A percentile compares a stretch with the other conserved stretches of the same genome.
These are phyloP conservation scores for Mactromeris polynyma DNA, from an alignment of 2,888 invertebrate genomes.

Conservation along the genomic window DNA sequence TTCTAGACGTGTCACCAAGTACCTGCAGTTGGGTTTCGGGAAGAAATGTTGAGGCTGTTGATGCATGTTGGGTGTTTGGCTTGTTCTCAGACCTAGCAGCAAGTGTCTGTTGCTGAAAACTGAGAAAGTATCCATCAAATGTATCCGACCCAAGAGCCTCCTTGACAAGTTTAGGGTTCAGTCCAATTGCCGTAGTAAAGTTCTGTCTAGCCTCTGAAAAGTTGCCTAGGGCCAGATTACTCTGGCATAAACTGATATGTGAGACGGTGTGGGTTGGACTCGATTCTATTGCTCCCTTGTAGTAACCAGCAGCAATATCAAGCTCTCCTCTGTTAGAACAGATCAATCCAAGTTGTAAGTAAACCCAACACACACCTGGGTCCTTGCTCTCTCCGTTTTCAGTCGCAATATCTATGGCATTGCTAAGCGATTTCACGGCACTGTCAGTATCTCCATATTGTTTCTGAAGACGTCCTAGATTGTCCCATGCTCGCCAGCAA, in stretches of 20 bases:
- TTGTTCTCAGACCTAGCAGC: not conserved
- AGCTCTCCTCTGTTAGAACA: not conserved
- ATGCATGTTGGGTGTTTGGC: too few species aligned
- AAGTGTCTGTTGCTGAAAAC: not conserved
- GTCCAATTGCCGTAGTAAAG: conserved; percentile 1
- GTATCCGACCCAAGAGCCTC: not conserved
- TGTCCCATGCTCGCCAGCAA: not conserved
- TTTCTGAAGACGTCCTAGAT: not conserved
- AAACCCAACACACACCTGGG: conserved; percentile 17
- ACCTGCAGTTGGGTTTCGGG: too few species aligned
- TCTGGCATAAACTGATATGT: conserved; percentile 17
- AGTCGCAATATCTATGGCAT: not conserved
- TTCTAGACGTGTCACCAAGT: too few species aligned
- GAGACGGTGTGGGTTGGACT: conserved; percentile 29
- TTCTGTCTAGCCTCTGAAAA: not conserved
- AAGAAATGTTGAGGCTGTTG: too few species aligned
- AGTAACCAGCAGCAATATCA: not conserved
- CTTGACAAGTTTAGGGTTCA: conserved; percentile 25
- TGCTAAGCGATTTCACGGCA: not conserved
- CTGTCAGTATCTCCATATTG: not conserved
- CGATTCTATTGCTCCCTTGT: conserved; percentile 10
- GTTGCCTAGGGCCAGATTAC: not conserved
- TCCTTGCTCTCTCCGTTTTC: not conserved
- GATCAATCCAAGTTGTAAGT: not conserved
- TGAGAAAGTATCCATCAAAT: not conserved